These are phyloP conservation scores for Eremophila alpestris DNA, from an alignment of 2,797 vertebrate genomes.

Conservation along the genomic window DNA sequence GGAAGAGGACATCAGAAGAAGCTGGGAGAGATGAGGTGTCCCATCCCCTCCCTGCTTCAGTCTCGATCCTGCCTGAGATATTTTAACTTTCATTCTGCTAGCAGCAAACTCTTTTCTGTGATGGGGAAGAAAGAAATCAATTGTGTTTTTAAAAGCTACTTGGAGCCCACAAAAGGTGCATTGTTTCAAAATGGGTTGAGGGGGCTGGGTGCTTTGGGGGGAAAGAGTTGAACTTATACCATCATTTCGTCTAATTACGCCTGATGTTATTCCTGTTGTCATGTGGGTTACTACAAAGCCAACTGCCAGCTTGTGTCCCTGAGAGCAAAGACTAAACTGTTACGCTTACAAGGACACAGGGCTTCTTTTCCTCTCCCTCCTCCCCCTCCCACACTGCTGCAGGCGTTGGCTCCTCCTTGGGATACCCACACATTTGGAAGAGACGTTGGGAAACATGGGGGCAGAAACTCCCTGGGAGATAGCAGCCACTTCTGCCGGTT, in stretches of 20 bases:
- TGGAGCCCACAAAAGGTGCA: slow-evolving; percentile 69
- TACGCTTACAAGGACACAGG: slow-evolving; percentile 45
- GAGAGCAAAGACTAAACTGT: slow-evolving; percentile 69
- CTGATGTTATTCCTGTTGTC: slow-evolving; percentile 73
- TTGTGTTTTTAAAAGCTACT: slow-evolving; percentile 65
- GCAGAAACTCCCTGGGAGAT: not conserved
- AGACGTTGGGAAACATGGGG: not conserved
- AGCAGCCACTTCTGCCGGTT: not conserved
- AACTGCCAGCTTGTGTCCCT: slow-evolving; percentile 62
- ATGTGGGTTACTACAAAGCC: slow-evolving; percentile 70
- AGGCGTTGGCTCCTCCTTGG: not conserved
- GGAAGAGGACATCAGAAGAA: slow-evolving; percentile 45
- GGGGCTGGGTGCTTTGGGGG: slow-evolving; percentile 56
- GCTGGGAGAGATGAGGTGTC: not conserved
- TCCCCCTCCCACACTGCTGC: not conserved
- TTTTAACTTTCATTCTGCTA: slow-evolving; percentile 64
- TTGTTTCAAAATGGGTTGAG: slow-evolving; percentile 72
- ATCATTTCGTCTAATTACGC: slow-evolving; percentile 74
- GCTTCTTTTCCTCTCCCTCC: slow-evolving; percentile 12
- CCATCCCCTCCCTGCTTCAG: not conserved
- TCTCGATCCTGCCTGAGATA: slow-evolving; percentile 19
- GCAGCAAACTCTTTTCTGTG: slow-evolving; percentile 58
- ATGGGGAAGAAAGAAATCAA: slow-evolving; percentile 65
- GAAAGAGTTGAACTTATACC: slow-evolving; percentile 63
- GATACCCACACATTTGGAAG: not conserved